A percentile compares a stretch with the other conserved stretches of the same genome.
These are phyloP conservation scores for Limnephilus auricula DNA, from an alignment of 2,888 invertebrate species.

Conservation along the genomic window DNA sequence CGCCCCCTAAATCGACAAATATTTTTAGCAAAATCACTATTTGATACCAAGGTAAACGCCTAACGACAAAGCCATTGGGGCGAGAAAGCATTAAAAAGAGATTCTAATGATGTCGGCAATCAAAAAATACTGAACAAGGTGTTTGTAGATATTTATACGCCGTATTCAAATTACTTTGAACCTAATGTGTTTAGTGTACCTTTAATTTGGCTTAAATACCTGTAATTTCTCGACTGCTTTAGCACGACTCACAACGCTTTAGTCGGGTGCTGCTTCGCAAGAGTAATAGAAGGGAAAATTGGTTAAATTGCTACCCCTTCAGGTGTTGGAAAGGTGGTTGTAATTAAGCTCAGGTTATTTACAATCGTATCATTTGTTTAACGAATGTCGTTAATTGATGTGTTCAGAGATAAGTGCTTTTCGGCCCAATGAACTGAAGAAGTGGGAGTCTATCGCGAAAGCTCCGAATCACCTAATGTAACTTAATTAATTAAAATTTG, in stretches of 20 bases:
- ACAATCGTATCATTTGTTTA: slow-evolving; percentile 37
- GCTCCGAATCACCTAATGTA: not conserved
- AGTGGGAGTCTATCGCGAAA: not conserved
- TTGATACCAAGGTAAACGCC: not conserved
- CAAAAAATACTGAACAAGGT: not conserved
- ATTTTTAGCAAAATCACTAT: not conserved
- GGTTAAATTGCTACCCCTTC: slow-evolving; percentile 39
- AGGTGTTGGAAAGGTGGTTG: slow-evolving; percentile 28
- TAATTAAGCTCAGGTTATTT: slow-evolving; percentile 31
- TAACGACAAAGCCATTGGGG: not conserved
- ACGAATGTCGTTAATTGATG: slow-evolving; percentile 22
- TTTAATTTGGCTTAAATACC: slow-evolving; percentile 36
- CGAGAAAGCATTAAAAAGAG: not conserved
- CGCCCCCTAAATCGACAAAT: not conserved
- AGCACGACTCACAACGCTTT: slow-evolving; percentile 11
- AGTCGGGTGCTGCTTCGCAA: not conserved
- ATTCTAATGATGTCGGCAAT: slow-evolving; percentile 3
- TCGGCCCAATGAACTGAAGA: not conserved
- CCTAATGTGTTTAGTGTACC: slow-evolving; percentile 33
- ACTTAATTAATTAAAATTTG: not conserved
- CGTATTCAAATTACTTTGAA: slow-evolving; percentile 23
- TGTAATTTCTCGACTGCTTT: slow-evolving; percentile 24
- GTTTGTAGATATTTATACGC: not conserved
- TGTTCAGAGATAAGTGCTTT: not conserved
- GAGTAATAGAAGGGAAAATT: slow-evolving; percentile 35